Evolutionary conservation across 2,113 vertebrate genomes (phyloP), one percentile per base, ranked within the genome.

Genomic region (Sitta europaea): DNA sequence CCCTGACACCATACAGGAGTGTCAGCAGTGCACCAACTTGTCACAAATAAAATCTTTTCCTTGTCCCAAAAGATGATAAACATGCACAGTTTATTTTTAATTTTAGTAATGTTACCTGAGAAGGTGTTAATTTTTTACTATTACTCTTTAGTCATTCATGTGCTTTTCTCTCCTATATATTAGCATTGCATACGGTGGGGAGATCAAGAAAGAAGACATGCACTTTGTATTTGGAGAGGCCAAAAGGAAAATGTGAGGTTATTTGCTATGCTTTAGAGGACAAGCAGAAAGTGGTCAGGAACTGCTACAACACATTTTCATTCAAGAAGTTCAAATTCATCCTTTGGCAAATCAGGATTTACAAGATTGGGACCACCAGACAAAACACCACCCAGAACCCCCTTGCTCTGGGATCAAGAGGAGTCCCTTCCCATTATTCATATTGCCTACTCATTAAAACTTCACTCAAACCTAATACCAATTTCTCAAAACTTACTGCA

Each of bases 1-100:
- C 21, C 31, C 36, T 47, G 35, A 66, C 47, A 50, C 3, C 1
- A 0, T 2, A 13, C 5, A 14, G 14, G 10, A 71, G 3, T 3
- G 4, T 5, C 55, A 87, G 43, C 57, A 75, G 45, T 2, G 29
- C 42, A 24, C 14, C 4, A 36, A 3, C 51, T 40, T 43, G 19
- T 13, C 65, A 75, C 19, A 87, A 61, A 68, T 4, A 55, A 0
- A 2, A 8, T 20, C 9, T 43, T 67, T 42, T 59, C 35, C 35
- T 58, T 48, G 45, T 47, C 27, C 24, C 24, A n/a, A 36, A 36
- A 57, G 20, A 22, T 1, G 17, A 63, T 23, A 47, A 31, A 24
- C 3, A 51, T 5, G 15, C 31, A 67, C 8, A 28, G 12, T 18
- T 70, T 13, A 17, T 43, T 87, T 72, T 43, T 70, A 6, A 36